phyloP scores from a whole-genome alignment of 2,113 vertebrate genomes.

The rat (Rattus norvegicus) region GRCr8 NC_086020.1:220878001-220878500 shows the following conservation, averaged over 20 bases:
- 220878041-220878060: background rate
- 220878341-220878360: slow-evolving; percentile 23
- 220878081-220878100: background rate
- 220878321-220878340: slow-evolving; percentile 30
- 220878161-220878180: background rate
- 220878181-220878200: background rate
- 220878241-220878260: background rate
- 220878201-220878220: background rate
- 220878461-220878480: slow-evolving; percentile 6
- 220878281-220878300: background rate
- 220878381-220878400: background rate
- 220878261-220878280: background rate
- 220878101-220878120: background rate
- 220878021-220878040: background rate
- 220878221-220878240: background rate
- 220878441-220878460: background rate
- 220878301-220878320: background rate
- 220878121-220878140: background rate
- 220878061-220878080: background rate
- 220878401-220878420: background rate
- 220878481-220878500: background rate
- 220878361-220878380: background rate
- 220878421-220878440: background rate
- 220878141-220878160: background rate
- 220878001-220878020: background rate